Base-by-base conservation (phyloP, 1,140 invertebrate genomes). In the Temnothorax nylanderi region DNA sequence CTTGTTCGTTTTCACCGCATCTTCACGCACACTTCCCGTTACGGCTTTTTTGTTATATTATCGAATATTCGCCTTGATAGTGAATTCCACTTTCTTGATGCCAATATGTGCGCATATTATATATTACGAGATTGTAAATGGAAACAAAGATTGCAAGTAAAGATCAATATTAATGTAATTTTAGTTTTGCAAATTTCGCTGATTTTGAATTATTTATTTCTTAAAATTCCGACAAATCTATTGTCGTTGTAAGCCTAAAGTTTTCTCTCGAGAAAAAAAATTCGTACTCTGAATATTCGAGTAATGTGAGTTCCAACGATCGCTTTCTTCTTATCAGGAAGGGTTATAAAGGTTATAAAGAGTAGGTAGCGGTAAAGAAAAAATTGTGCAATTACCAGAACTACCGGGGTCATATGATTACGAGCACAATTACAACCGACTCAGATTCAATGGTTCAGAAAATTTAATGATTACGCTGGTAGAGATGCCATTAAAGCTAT, bases 241-340 rank as follows among this genome's bases (percentile, higher is more conserved):
- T 60, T 47, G 16, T n/a, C 26, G 13, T 85, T 81, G 26, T 11
- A 21, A 67, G 11, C 1, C 1, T 54, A 5, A 32, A 85, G 44
- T 74, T 60, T 47, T 58, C 13, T 54, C 18, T 62, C 56, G 51
- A 26, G 49, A 32, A 51, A 2, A 32, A 32, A 64, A 75, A 58
- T 49, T 60, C n/a, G 34, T 56, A 41, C 56, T 51, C 11, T 41
- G 51, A 85, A 74, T n/a, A 62, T 78, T 85, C 56, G 1, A 41
- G 32, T 56, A 76, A 69, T 60, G 58, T 18, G 41, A 77, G 5
- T 87, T 88, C 65, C 77, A 89, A 88, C 34, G 54, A 89, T 69
- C 67, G 60, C 47, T 80, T 86, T 78, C 75, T 81, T 78, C 80
- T 21, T 72, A 60, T 0, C 13, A 13, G 8, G 10, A 44, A 69